Base-by-base conservation (phyloP, 2,888 invertebrate species). In the Tachina grossa region DNA sequence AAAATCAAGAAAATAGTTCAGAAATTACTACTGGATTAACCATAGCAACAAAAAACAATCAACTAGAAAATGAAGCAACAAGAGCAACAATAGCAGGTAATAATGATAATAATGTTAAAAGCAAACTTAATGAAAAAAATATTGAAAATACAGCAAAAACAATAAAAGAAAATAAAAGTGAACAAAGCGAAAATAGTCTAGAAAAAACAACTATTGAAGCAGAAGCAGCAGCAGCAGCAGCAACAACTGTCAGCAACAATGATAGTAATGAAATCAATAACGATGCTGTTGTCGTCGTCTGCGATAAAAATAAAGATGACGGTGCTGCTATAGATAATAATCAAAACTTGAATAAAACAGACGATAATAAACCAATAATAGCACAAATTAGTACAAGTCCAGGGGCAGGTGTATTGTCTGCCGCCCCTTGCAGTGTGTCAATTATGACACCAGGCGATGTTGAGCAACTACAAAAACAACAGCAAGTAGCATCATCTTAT, bases 31-130 rank as follows among this genome's bases (percentile, higher is more conserved):
- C 79, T 85, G 87, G 63, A 13, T 22, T 16, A 88, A 82, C 88
- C 87, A 49, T 83, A 85, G 13, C 65, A 69, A 87, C 75, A 72
- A 79, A 53, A 69, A 85, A 68, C 49, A 83, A 51, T 87, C 84
- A 88, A 90, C 87, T 88, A 86, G 74, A 87, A 88, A 87, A 86
- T 83, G 87, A 61, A 88, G 76, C 88, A 87, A 66, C 85, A 87
- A 22, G 83, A 84, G 19, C 66, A 61, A 76, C 55, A 75, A 76
- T 41, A 61, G 31, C 31, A 31, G 49, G 22, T 51, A 77, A 41
- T 10, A 74, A 61, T 51, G 79, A 69, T 63, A 75, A 86, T 72
- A 80, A 72, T 59, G 59, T 71, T 71, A 72, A 72, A 43, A 68
- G 72, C 41, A 75, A 84, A 57, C n/a, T 57, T 61, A n/a, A 61